These are phyloP conservation scores for Paracentrotus lividus DNA, from an alignment of 53 echinoderm and acorn worm species.

Conservation along the genomic window DNA sequence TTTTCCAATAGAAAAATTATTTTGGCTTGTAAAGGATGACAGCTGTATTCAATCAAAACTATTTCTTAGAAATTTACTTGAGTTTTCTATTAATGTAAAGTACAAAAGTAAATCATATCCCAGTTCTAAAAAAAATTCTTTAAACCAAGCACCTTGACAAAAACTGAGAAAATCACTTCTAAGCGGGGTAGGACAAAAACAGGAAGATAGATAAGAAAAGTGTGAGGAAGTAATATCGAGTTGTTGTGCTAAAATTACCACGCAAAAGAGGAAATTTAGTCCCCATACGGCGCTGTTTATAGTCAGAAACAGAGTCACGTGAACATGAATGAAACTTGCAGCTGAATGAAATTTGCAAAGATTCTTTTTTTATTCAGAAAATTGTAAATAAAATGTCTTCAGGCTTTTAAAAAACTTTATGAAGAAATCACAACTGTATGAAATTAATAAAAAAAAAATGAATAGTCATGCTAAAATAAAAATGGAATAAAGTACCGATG, in stretches of 20 bases:
- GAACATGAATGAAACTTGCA: slow-evolving; percentile 3
- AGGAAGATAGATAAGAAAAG: slow-evolving; percentile 33
- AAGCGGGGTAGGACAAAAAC: slow-evolving; percentile 11
- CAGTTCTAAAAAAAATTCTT: neutral
- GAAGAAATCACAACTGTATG: too few species aligned
- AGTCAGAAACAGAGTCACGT: slow-evolving; percentile 22
- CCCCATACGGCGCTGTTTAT: neutral
- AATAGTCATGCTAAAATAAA: neutral
- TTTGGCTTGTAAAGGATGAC: neutral
- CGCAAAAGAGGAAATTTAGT: slow-evolving; percentile 21
- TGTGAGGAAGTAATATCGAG: neutral
- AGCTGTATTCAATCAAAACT: neutral
- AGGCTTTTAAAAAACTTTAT: neutral
- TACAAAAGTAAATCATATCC: neutral
- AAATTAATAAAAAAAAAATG: neutral
- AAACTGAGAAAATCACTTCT: neutral
- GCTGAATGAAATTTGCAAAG: neutral
- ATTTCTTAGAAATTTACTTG: neutral
- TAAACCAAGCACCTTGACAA: too few species aligned
- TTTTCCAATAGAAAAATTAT: neutral
- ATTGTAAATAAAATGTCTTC: neutral
- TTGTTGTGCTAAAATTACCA: slow-evolving; percentile 36
- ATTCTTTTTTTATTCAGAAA: neutral
- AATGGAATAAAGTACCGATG: neutral
- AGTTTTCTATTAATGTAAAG: neutral